Evolutionary conservation across 2,797 vertebrate genomes (phyloP), one percentile per base, ranked within the genome.

Genomic region (Typhlichthys eigenmanni): DNA sequence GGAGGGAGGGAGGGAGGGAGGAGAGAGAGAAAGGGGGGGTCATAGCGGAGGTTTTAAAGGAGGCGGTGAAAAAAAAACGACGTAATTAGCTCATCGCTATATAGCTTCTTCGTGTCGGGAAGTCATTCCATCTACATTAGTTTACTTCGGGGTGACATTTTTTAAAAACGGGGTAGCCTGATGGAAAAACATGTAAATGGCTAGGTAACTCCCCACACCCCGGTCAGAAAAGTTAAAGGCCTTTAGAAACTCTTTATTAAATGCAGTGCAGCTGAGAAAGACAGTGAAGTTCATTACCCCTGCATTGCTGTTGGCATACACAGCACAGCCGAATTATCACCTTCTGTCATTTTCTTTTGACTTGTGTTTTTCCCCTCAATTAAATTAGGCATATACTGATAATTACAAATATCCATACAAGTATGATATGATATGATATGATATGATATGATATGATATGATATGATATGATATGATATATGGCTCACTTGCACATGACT

Each of bases 11-110:
- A 14, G 58, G 19, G 24, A 3, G 43, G 17, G 38, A 34, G 13
- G 75, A 74, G 65, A 64, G 57, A 72, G 64, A 29, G 17, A 56
- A 47, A 62, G 56, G 17, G 72, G 34, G 54, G 29, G 5, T 19
- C 17, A 56, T 53, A 57, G 16, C 56, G 46, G 45, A 14, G 58
- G 32, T 16, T 3, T 34, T 13, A 56, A 47, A 62, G 56, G 17
- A 74, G 34, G 54, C 34, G 5, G 58, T 59, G 59, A 75, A 65
- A 54, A 38, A 38, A 38, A 38, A 7, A 74, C 72, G 55, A 60
- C 50, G 66, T 75, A 86, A 81, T 82, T 75, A 83, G 66, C 67
- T 78, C 62, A 63, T 71, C 66, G 70, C 74, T 82, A 24, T 24
- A 24, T 24, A 82, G 68, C 73, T 66, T 59, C 70, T 84, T 80